Evolutionary conservation across 2,797 vertebrate species (phyloP), one percentile per base, ranked within the genome.

Genomic region (Eleutherodactylus coqui): DNA sequence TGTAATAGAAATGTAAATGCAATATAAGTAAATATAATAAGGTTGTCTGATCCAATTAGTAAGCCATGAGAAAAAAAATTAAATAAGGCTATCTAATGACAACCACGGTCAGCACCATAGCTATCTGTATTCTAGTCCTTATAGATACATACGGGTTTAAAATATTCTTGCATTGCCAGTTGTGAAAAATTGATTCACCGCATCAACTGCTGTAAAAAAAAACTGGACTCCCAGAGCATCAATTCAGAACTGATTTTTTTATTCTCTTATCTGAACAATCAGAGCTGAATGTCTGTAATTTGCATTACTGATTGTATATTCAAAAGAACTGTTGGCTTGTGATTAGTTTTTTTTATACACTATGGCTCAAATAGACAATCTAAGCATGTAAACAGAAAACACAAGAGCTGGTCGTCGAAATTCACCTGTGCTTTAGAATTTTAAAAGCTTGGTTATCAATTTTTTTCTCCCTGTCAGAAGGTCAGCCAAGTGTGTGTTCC

Each of bases 401-500:
- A 13, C 45, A 51, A 38, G 27, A 45, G 9, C 0, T 38, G 21
- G 72, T 32, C 10, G 34, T 77, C 17, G n/a, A 85, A 78, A 69
- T 70, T 49, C 81, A 73, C 70, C 73, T 49, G 27, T 69, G 62
- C 34, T 78, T 70, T 55, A 49, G 27, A 47, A 67, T 70, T 85
- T 41, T 76, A 29, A 76, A 60, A 36, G 72, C 43, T 51, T 49
- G 53, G 53, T 84, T 84, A 76, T 75, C 34, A 83, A 19, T 72
- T 58, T 16, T 69, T 70, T 41, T 78, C 34, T 58, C 11, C 75
- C 78, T 85, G 75, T 79, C 76, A 72, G 76, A 85, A 79, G 84
- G 84, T 85, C 75, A 79, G 84, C 84, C 84, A 85, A 72, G 84
- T 41, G 41, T 85, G 41, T 85, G 67, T 80, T 75, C 60, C 45